phyloP scores from a whole-genome alignment of 23 tunicate species.

The Styela clava region DNA sequence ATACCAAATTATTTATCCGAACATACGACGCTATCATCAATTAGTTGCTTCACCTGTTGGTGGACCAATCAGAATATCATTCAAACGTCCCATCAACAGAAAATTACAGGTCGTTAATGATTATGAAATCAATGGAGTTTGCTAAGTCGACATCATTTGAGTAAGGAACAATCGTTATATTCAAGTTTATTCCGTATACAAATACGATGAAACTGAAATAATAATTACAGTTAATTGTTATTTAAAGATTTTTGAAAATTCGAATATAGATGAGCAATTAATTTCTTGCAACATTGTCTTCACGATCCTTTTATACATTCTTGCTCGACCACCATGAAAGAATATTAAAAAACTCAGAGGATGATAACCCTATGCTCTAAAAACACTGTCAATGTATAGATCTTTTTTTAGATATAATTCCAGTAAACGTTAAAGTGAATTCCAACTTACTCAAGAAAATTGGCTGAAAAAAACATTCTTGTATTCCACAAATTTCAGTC shows the following conservation, averaged over 20 bases:
- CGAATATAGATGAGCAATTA: too few relatives aligned
- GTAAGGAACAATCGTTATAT: constrained; percentile 7
- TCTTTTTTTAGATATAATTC: background rate
- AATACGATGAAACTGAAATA: background rate
- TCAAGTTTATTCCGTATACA: background rate
- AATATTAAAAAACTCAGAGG: too few relatives aligned
- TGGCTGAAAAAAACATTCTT: background rate
- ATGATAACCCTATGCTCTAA: too few relatives aligned
- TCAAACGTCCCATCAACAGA: background rate
- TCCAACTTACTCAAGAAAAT: background rate
- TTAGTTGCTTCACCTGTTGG: background rate
- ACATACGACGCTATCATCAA: too few relatives aligned
- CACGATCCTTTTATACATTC: too few relatives aligned
- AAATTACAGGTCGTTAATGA: background rate
- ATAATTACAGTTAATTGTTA: too few relatives aligned
- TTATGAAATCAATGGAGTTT: background rate
- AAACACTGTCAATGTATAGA: too few relatives aligned
- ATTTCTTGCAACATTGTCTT: too few relatives aligned
- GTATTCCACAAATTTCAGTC: background rate
- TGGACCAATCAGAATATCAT: background rate
- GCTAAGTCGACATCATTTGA: constrained; percentile 4
- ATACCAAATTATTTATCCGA: too few relatives aligned
- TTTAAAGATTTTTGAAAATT: too few relatives aligned
- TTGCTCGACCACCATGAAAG: too few relatives aligned
- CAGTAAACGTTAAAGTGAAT: background rate